Evolutionary conservation across 1,140 invertebrate species (phyloP), one percentile per base, ranked within the genome.

Genomic region (Drosophila triauraria): DNA sequence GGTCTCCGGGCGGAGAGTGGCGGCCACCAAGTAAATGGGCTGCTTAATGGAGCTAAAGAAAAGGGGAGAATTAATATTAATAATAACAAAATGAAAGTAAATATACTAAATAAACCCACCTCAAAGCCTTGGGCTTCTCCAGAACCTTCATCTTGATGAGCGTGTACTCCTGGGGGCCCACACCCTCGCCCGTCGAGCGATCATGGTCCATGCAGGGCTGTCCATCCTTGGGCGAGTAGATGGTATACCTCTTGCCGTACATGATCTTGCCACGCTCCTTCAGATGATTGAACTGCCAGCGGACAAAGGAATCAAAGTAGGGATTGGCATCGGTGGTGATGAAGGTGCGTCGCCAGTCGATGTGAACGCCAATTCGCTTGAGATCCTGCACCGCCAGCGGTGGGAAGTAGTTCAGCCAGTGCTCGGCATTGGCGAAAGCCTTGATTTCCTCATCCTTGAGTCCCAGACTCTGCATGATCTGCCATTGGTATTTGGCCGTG

Each of bases 161-260:
- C 6, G 98, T 99, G 91, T 99, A 99, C 93, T 99, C 99, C 93
- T 99, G 98, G 9, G 98, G 98, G 0, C 97, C 99, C 48, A 99
- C 98, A 61, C 98, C 99, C 94, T 99, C 99, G 12, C 99, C 99
- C 53, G 96, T 95, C 30, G 97, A 96, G 80, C 99, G 95, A 93
- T 99, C 99, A 93, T 99, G 99, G 93, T 99, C 99, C 99, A 99
- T 99, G 93, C 99, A 99, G 3, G 99, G 99, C 93, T 99, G 99
- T 38, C 96, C 96, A 94, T 99, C 99, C 85, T 97, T 96, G 2
- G 99, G 98, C 1, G 99, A 99, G 93, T 96, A 99, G 76, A 99
- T 98, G 12, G 98, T 99, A 90, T 99, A 98, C 58, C 99, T 94
- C 94, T 99, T 99, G 30, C 99, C 99, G 95, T 98, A 99, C 93